These are phyloP conservation scores for Remorina albescens DNA, from an alignment of 2,797 vertebrate genomes.

Conservation along the genomic window DNA sequence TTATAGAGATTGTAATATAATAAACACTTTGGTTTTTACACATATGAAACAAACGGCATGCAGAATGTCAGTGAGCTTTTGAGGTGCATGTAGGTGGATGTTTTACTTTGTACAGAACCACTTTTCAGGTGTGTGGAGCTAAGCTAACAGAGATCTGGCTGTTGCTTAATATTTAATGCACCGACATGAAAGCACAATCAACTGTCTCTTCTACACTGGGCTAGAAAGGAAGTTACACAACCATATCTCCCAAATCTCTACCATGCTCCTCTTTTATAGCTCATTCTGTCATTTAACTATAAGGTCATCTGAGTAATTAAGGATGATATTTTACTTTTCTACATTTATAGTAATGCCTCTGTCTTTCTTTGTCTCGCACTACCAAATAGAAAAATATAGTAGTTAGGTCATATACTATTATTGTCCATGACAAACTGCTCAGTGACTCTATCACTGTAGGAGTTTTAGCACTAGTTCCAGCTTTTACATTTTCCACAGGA, in stretches of 20 bases:
- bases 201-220: background rate
- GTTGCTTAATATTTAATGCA: background rate
- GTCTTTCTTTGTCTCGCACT: too few relatives aligned
- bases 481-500: conserved; percentile 17
- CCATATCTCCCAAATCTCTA: background rate
- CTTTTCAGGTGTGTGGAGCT: background rate
- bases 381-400: conserved; percentile 2
- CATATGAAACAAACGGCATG: background rate
- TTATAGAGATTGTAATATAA: conserved; percentile 1
- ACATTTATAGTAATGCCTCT: conserved; percentile 16
- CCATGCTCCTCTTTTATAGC: background rate
- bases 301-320: conserved; percentile 30
- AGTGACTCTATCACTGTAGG: conserved; percentile 4
- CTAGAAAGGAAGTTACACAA: background rate
- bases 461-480: conserved; percentile 24
- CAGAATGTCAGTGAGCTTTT: background rate
- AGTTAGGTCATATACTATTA: conserved; percentile 13
- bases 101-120: background rate
- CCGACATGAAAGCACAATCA: too few relatives aligned
- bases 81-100: background rate
- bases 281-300: conserved; percentile 16
- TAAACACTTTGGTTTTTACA: background rate
- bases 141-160: background rate
- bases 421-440: conserved; percentile 26
- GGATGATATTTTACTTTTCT: conserved; percentile 15